phyloP scores from a whole-genome alignment of 2,888 invertebrate species.

The Rhorus exstirpatorius region DNA sequence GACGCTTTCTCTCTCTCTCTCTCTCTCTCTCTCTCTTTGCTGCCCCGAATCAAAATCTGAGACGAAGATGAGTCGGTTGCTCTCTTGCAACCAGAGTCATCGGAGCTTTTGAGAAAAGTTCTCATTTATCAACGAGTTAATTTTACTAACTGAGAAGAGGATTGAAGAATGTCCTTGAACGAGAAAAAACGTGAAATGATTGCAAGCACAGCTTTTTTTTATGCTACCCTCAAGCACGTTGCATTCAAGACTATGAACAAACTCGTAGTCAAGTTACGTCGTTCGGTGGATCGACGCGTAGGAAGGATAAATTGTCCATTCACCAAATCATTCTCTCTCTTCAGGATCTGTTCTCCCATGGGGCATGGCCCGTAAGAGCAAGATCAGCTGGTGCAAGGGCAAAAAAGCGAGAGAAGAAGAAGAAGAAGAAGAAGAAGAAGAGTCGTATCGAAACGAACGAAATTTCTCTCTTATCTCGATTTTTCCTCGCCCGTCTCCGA shows the following conservation, averaged over 20 bases:
- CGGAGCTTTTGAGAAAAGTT: background rate
- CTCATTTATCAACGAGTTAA: background rate
- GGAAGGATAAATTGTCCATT: slow-evolving; percentile 77
- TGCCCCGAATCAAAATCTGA: slow-evolving; percentile 57
- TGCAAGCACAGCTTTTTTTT: background rate
- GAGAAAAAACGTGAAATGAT: background rate
- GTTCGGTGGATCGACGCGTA: slow-evolving; percentile 69
- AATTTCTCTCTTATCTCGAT: slow-evolving; percentile 71
- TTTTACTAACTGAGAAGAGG: background rate
- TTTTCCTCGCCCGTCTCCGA: slow-evolving; percentile 62
- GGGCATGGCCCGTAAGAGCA: slow-evolving; percentile 71
- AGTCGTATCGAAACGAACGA: slow-evolving; percentile 60
- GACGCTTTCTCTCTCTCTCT: slow-evolving; percentile 13
- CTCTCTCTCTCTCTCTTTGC: slow-evolving; percentile 20
- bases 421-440: slow-evolving; percentile 49
- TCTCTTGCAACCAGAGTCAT: slow-evolving; percentile 1
- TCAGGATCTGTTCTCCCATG: slow-evolving; percentile 72
- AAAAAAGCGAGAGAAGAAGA: slow-evolving; percentile 64
- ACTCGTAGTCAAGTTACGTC: slow-evolving; percentile 15
- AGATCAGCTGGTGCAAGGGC: slow-evolving; percentile 74
- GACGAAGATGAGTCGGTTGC: slow-evolving; percentile 10
- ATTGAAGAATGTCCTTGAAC: background rate
- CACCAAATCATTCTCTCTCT: slow-evolving; percentile 68
- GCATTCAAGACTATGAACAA: slow-evolving; percentile 16
- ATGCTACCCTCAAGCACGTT: background rate